A percentile compares a stretch with the other conserved stretches of the same genome.
These are phyloP conservation scores for Sarcophaga carnaria DNA, from an alignment of 2,888 invertebrate species.

Conservation along the genomic window DNA sequence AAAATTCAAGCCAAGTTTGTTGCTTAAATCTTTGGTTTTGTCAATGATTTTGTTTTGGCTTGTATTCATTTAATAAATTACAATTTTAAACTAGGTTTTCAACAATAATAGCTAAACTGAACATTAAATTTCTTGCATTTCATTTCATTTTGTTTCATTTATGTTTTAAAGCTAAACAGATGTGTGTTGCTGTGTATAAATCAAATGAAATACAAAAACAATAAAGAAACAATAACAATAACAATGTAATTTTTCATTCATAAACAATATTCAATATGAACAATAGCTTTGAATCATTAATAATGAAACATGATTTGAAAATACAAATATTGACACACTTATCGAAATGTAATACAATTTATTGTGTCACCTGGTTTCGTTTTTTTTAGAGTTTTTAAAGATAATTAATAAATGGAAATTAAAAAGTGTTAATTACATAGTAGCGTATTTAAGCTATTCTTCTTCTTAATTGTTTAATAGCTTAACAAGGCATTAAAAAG, in stretches of 20 bases:
- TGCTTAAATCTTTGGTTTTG: slow-evolving; percentile 56
- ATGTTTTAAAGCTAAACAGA: neutral
- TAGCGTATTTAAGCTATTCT: neutral
- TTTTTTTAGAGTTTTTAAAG: neutral
- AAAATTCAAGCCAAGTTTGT: slow-evolving; percentile 16
- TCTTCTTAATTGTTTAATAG: neutral
- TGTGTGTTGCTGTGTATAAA: neutral
- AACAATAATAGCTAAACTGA: too few relatives aligned
- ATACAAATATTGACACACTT: slow-evolving; percentile 33
- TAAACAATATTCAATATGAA: neutral
- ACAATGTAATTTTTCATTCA: neutral
- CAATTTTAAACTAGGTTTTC: neutral
- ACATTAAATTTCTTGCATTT: slow-evolving; percentile 11
- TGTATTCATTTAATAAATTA: neutral
- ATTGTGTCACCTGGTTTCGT: neutral
- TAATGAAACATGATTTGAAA: neutral
- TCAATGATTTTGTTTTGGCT: neutral
- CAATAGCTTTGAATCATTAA: slow-evolving; percentile 20
- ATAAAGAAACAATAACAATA: too few relatives aligned
- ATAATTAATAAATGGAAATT: slow-evolving; percentile 1
- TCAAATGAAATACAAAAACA: too few relatives aligned
- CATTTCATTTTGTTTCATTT: neutral
- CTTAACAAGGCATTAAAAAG: neutral
- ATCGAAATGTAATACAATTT: neutral
- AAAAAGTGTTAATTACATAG: neutral